Percentiles rank a stretch among this genome's conserved stretches.
phyloP scores from a whole-genome alignment of 2,113 vertebrate species.

The Oryctolagus cuniculus region mOryCun1.1 NC_091453.1:49418501-49419000 shows the following conservation, averaged over 20 bases:
- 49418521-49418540: slow-evolving; percentile 58
- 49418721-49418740: slow-evolving; percentile 14
- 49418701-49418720: slow-evolving; percentile 6
- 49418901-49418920: neutral
- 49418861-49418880: neutral
- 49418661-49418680: slow-evolving; percentile 9
- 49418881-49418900: neutral
- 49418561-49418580: slow-evolving; percentile 68
- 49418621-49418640: neutral
- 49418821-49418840: neutral
- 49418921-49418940: neutral
- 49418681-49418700: neutral
- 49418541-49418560: slow-evolving; percentile 62
- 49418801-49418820: neutral
- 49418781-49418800: slow-evolving; percentile 39
- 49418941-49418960: neutral
- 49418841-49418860: slow-evolving; percentile 12
- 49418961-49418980: neutral
- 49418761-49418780: neutral
- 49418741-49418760: slow-evolving; percentile 34
- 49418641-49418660: slow-evolving; percentile 48
- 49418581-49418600: slow-evolving; percentile 63
- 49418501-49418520: slow-evolving; percentile 49
- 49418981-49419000: neutral
- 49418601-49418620: slow-evolving; percentile 52